phyloP scores from a whole-genome alignment of 2,888 invertebrate genomes.

The Halictus ligatus region DNA sequence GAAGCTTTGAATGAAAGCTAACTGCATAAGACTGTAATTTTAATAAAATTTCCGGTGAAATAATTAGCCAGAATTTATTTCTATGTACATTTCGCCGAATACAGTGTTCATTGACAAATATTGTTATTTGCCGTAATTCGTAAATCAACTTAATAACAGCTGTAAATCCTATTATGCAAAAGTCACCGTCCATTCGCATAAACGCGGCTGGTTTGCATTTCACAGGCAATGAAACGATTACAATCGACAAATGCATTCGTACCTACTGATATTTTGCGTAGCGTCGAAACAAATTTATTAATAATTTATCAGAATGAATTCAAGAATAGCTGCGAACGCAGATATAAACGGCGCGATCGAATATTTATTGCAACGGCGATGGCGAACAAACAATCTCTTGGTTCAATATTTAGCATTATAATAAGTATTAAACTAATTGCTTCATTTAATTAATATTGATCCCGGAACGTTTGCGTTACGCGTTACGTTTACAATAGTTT shows the following conservation, averaged over 20 bases:
- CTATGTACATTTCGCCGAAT: background rate
- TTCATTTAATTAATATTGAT: slow-evolving; percentile 44
- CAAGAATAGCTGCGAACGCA: background rate
- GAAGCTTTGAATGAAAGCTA: background rate
- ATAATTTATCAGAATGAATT: slow-evolving; percentile 30
- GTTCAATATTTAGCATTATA: slow-evolving; percentile 45
- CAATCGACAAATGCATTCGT: background rate
- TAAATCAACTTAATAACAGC: slow-evolving; percentile 5
- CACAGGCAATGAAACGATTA: slow-evolving; percentile 8
- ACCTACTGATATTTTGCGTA: background rate
- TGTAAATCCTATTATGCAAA: background rate
- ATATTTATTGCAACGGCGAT: slow-evolving; percentile 21
- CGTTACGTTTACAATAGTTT: slow-evolving; percentile 26
- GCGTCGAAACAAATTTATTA: background rate
- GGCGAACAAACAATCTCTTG: slow-evolving; percentile 18
- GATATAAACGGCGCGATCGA: slow-evolving; percentile 11
- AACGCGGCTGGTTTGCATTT: background rate
- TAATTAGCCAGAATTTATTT: background rate
- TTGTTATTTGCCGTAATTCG: background rate
- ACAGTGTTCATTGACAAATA: background rate
- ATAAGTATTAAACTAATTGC: slow-evolving; percentile 41
- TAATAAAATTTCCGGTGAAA: background rate
- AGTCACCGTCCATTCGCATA: background rate
- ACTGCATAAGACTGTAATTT: background rate
- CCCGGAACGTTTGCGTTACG: background rate